phyloP scores from a whole-genome alignment of 2,888 invertebrate species.

The Rotaria magnacalcarata region DNA sequence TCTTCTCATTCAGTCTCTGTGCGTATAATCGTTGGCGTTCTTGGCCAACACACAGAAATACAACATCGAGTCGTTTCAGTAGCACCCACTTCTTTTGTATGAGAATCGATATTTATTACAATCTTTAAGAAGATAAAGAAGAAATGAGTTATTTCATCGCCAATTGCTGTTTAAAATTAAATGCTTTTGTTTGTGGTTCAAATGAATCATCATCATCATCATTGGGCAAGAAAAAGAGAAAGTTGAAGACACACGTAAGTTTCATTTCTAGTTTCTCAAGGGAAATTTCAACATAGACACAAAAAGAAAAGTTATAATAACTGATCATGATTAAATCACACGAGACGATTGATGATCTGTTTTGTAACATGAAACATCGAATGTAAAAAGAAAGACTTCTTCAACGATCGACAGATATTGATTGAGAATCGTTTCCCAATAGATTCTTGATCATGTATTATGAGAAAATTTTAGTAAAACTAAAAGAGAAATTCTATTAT shows the following conservation, averaged over 20 bases:
- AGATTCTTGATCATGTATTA: background rate
- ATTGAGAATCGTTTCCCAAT: background rate
- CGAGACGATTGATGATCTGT: background rate
- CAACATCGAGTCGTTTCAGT: background rate
- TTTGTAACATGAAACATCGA: background rate
- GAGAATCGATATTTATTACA: slow-evolving; percentile 3
- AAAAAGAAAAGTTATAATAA: background rate
- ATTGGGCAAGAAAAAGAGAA: background rate
- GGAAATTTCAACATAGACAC: background rate
- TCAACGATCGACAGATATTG: background rate
- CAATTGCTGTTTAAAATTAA: slow-evolving; percentile 15
- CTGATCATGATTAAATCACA: background rate
- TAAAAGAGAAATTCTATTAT: background rate
- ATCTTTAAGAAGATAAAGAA: background rate
- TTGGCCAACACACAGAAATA: slow-evolving; percentile 17
- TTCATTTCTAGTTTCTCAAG: background rate
- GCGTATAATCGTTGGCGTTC: slow-evolving; percentile 22
- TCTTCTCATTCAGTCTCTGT: background rate
- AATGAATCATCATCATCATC: background rate
- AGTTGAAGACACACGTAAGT: background rate
- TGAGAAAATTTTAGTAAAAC: background rate
- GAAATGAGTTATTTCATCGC: background rate
- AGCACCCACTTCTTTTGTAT: background rate
- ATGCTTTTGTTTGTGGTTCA: background rate
- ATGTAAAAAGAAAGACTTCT: background rate